Evolutionary conservation across 2,797 vertebrate species (phyloP).

Genomic region (Danio aesculapii): DNA sequence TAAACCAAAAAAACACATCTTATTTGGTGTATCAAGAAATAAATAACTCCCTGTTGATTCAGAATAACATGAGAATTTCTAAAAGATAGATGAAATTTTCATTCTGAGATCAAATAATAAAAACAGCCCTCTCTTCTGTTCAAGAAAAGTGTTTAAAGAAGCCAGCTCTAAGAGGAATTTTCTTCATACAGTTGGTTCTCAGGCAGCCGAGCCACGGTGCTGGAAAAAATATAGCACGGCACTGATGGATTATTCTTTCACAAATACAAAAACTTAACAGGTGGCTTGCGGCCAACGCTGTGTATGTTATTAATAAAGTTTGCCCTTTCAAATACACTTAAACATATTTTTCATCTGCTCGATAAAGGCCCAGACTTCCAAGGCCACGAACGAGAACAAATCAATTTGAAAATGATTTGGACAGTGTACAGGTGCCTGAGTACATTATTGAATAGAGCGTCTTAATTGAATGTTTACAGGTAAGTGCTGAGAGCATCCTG

Average conservation of each 20-base stretch:
- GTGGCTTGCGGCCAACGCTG: constrained; percentile 75
- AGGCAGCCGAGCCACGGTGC: not conserved
- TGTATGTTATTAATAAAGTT: constrained; percentile 90
- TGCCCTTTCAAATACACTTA: constrained; percentile 75
- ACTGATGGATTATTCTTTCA: constrained; percentile 75
- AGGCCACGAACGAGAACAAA: constrained; percentile 64
- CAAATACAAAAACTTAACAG: constrained; percentile 75
- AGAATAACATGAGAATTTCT: not conserved
- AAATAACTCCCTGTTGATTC: not conserved
- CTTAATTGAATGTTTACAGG: constrained; percentile 69
- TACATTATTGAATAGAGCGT: constrained; percentile 48
- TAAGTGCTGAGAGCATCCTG: constrained; percentile 64
- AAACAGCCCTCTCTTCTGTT: not conserved
- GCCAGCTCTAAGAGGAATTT: constrained; percentile 31
- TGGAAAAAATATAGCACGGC: constrained; percentile 45
- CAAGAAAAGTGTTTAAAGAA: constrained; percentile 11
- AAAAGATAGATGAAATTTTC: not conserved
- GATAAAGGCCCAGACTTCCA: constrained; percentile 66
- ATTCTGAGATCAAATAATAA: not conserved
- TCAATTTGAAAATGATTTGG: constrained; percentile 65
- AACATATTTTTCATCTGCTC: constrained; percentile 69
- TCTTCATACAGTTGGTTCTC: not conserved
- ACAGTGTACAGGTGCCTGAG: constrained; percentile 57
- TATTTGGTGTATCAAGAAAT: not conserved
- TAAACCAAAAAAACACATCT: not conserved